Evolutionary conservation across 2,888 invertebrate genomes (phyloP).

Genomic region (Himalopsyche anomala): DNA sequence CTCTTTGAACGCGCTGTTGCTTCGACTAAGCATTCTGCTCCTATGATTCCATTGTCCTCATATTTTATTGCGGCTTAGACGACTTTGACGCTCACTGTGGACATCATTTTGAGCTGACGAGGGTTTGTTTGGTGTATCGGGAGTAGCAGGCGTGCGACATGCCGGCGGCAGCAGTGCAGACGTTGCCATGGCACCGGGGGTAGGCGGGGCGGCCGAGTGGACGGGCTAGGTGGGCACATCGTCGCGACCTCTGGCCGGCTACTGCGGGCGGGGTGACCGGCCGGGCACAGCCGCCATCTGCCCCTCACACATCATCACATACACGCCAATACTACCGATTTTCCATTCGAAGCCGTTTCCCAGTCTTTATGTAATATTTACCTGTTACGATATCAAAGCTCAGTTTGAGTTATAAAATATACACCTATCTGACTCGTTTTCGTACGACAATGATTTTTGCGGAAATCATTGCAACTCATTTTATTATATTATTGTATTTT

Average conservation of each 20-base stretch:
- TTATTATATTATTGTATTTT: too few species aligned
- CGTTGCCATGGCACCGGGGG: slow-evolving; percentile 51
- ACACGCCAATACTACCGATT: neutral
- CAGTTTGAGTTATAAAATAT: too few species aligned
- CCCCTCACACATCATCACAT: slow-evolving; percentile 37
- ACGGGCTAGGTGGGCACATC: slow-evolving; percentile 24
- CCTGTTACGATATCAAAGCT: too few species aligned
- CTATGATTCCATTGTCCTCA: too few species aligned
- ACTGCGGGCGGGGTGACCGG: slow-evolving; percentile 45
- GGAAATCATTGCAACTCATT: too few species aligned
- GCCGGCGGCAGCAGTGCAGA: slow-evolving; percentile 50
- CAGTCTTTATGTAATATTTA: too few species aligned
- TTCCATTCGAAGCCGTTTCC: too few species aligned
- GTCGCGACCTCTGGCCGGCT: slow-evolving; percentile 27
- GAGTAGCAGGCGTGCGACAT: slow-evolving; percentile 43
- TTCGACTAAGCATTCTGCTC: too few species aligned
- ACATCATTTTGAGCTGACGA: neutral
- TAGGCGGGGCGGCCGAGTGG: slow-evolving; percentile 46
- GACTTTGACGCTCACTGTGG: neutral
- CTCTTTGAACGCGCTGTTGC: too few species aligned
- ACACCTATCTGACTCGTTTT: too few species aligned
- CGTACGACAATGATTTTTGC: too few species aligned
- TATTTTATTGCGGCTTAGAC: neutral
- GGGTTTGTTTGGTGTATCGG: slow-evolving; percentile 37
- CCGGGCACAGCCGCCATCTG: slow-evolving; percentile 42